A percentile compares a stretch with the other conserved stretches of the same genome.
phyloP scores from a whole-genome alignment of 2,113 vertebrate species.

The Odocoileus virginianus region DNA sequence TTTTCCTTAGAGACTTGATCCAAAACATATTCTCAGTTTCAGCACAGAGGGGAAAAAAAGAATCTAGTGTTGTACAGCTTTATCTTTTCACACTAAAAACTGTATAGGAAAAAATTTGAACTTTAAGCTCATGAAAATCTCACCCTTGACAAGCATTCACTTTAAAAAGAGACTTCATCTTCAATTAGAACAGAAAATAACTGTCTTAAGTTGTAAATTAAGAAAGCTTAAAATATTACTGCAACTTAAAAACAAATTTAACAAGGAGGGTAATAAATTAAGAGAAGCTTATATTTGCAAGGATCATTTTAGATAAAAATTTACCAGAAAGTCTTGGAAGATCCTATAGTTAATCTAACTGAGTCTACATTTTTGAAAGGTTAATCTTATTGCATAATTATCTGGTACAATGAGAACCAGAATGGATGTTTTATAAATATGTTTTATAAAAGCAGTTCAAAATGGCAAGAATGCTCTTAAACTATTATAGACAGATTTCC shows the following conservation, averaged over 20 bases:
- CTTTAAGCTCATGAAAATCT: not conserved
- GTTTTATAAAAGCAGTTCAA: not conserved
- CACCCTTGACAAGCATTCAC: not conserved
- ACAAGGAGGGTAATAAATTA: not conserved
- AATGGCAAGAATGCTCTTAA: not conserved
- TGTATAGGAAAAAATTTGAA: not conserved
- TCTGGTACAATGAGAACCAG: not conserved
- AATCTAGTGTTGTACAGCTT: not conserved
- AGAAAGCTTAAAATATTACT: not conserved
- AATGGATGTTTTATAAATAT: not conserved
- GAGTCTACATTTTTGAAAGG: not conserved
- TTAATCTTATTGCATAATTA: not conserved
- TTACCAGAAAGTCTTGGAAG: not conserved
- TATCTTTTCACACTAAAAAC: not conserved
- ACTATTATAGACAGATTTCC: not conserved
- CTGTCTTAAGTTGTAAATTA: not conserved
- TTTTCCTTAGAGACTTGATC: not conserved
- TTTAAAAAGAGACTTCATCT: not conserved
- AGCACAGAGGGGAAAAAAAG: not conserved
- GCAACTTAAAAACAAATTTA: not conserved
- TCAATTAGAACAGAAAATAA: not conserved
- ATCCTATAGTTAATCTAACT: not conserved
- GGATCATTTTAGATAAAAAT: not conserved
- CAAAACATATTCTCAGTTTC: conserved; percentile 4
- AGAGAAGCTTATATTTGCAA: not conserved